Conservation (phyloP, 2,113 vertebrate genomes). For the Rattus rattus region DNA sequence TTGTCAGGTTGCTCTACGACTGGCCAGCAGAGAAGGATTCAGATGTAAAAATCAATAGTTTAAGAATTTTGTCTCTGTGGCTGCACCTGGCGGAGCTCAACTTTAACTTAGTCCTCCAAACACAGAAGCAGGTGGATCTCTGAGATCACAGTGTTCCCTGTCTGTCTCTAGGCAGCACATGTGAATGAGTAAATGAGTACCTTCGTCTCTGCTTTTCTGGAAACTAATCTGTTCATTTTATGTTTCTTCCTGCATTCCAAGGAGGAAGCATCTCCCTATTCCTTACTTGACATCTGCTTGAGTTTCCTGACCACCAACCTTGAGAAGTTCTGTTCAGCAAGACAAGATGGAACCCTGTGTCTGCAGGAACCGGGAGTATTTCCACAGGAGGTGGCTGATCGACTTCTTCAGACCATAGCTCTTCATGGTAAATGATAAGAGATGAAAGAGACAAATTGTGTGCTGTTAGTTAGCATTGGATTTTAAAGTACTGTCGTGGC, state of each 20-base stretch:
- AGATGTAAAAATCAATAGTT: background rate
- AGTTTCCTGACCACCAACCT: constrained; percentile 95
- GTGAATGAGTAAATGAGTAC: background rate
- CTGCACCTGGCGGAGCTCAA: too few relatives aligned
- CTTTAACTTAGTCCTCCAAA: background rate
- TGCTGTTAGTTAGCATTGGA: constrained; percentile 24
- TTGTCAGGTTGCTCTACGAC: background rate
- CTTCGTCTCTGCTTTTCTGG: constrained; percentile 32
- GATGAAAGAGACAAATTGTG: background rate
- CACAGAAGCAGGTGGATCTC: background rate
- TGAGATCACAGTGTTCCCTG: background rate
- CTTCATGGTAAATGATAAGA: constrained; percentile 90
- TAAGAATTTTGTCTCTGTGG: constrained; percentile 2
- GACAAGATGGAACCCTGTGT: constrained; percentile 94
- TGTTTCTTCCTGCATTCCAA: constrained; percentile 80
- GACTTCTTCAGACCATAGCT: constrained; percentile 97
- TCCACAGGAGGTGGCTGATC: constrained; percentile 97
- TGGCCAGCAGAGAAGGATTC: background rate
- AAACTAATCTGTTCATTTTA: constrained; percentile 62
- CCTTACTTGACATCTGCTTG: constrained; percentile 96
- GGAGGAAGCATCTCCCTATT: constrained; percentile 95
- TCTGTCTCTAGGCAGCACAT: background rate
- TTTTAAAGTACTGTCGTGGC: constrained; percentile 24
- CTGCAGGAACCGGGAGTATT: constrained; percentile 96
- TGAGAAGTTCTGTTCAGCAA: constrained; percentile 94